Evolutionary conservation across 2,113 vertebrate species (phyloP).

Genomic region (Myocastor coypus): DNA sequence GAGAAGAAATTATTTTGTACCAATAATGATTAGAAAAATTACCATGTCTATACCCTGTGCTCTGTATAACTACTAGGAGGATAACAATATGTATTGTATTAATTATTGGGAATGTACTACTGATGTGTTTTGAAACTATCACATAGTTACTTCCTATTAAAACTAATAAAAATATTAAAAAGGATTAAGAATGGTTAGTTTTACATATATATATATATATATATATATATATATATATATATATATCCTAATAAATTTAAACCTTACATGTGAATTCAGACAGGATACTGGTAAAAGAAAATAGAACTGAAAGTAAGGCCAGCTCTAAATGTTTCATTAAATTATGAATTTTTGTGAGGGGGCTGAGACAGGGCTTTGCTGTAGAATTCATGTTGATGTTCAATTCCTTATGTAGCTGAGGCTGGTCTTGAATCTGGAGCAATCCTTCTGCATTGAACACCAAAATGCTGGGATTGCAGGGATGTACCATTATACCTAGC

Average conservation of each 20-base stretch:
- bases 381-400: neutral
- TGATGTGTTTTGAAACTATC: too few relatives aligned
- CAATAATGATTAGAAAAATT: too few relatives aligned
- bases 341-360: neutral
- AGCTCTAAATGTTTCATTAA: neutral
- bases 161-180: too few relatives aligned
- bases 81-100: too few relatives aligned
- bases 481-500: neutral
- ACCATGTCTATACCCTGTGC: too few relatives aligned
- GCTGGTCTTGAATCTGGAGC: neutral
- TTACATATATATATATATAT: neutral
- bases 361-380: neutral
- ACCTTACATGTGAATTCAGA: slow-evolving; percentile 42
- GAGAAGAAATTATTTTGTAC: too few relatives aligned
- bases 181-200: slow-evolving; percentile 33
- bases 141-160: too few relatives aligned
- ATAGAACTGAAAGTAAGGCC: neutral
- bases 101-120: too few relatives aligned
- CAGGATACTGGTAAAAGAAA: neutral
- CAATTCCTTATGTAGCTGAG: neutral
- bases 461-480: neutral
- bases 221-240: slow-evolving; percentile 41
- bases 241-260: slow-evolving; percentile 46
- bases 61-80: too few relatives aligned
- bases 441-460: neutral